Percentiles rank a stretch among this genome's conserved stretches.
phyloP scores from a whole-genome alignment of 2,797 vertebrate genomes.

The Macrochelys suwanniensis region DNA sequence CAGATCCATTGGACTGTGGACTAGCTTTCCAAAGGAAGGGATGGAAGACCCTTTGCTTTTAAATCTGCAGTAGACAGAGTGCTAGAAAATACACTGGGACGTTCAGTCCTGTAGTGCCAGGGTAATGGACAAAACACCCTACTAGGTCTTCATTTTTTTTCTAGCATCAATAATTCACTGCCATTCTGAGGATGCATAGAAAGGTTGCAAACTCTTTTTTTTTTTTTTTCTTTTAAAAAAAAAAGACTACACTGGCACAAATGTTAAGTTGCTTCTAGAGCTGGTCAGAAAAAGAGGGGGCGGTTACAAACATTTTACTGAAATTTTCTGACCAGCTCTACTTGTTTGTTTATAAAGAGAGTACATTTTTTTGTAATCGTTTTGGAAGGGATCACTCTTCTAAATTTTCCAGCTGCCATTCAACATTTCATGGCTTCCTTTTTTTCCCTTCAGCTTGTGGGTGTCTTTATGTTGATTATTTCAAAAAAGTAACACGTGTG shows the following conservation, averaged over 20 bases:
- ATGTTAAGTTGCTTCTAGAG: not conserved
- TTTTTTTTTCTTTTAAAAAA: not conserved
- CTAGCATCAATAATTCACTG: not conserved
- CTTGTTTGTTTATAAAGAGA: conserved; percentile 29
- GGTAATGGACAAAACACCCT: not conserved
- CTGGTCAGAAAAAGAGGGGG: not conserved
- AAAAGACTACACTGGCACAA: not conserved
- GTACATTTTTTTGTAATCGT: conserved; percentile 55
- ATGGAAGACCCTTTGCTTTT: fast-evolving
- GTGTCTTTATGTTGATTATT: conserved; percentile 53
- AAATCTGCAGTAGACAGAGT: not conserved
- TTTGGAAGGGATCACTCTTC: conserved; percentile 40
- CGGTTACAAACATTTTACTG: not conserved
- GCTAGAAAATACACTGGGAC: too few relatives aligned
- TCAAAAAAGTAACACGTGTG: conserved; percentile 61
- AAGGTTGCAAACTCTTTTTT: not conserved
- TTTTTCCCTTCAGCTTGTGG: conserved; percentile 71
- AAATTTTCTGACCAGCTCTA: not conserved
- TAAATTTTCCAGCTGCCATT: conserved; percentile 47
- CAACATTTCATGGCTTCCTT: conserved; percentile 52
- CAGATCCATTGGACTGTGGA: not conserved
- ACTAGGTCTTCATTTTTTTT: not conserved
- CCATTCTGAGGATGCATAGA: not conserved
- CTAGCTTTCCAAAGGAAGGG: not conserved
- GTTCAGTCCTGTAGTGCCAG: not conserved